Evolutionary conservation across 64 coral and sea anemone species (phyloP).

Genomic region (Hydrozoanthus tunicans): DNA sequence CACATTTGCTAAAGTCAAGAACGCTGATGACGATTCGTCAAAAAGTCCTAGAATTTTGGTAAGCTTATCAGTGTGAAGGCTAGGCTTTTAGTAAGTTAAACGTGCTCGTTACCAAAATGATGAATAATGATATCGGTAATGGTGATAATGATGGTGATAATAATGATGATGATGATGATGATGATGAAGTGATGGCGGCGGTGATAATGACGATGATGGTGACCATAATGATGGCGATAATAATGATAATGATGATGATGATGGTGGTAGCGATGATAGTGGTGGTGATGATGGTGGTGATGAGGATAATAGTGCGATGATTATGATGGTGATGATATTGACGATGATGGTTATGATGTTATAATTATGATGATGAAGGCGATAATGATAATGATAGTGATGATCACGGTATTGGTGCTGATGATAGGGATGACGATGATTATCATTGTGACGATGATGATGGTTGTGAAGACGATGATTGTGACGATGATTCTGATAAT

Average conservation of each 20-base stretch:
- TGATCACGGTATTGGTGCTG: too few species aligned
- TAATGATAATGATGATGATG: neutral
- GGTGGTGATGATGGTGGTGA: neutral
- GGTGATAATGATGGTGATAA: neutral
- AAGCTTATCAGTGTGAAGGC: neutral
- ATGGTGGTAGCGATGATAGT: neutral
- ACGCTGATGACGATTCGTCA: neutral
- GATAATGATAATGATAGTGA: too few species aligned
- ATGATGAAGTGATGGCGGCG: neutral
- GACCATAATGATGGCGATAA: neutral
- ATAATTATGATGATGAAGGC: too few species aligned
- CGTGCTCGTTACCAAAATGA: neutral
- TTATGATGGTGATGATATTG: too few species aligned
- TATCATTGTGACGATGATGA: too few species aligned
- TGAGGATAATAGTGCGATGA: too few species aligned
- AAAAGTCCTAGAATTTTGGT: slow-evolving; percentile 14
- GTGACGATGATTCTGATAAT: too few species aligned
- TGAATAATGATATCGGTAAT: neutral
- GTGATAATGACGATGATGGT: neutral
- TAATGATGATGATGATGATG: neutral
- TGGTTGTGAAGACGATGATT: too few species aligned
- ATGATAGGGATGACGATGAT: too few species aligned
- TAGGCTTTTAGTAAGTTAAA: neutral
- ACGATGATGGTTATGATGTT: too few species aligned
- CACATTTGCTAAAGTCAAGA: slow-evolving; percentile 33